Base-by-base conservation (phyloP, 2,113 vertebrate genomes). In the Phyllostomus hastatus region DNA sequence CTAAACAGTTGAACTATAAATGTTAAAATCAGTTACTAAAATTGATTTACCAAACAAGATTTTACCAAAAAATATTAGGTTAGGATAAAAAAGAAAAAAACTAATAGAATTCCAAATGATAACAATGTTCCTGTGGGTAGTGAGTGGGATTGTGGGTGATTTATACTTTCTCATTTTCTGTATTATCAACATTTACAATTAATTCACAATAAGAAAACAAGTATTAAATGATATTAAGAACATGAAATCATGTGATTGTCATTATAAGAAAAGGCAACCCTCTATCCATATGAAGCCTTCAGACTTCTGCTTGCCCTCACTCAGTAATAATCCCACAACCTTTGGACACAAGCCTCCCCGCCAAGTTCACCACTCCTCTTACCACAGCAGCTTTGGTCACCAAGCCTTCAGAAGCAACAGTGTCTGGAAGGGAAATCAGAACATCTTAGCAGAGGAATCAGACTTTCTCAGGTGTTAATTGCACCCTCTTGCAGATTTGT, bases 21-120 rank as follows among this genome's bases (percentile, higher is more conserved):
- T 88, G 61, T 82, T 86, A 94, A 95, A 92, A 92, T 81, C 12
- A 38, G 38, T 94, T 92, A 85, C 11, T 75, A 89, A 73, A 79
- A 94, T 59, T 85, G 9, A 90, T 61, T 95, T 88, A 81, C 31
- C 72, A 88, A 72, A 82, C 5, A 89, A 50, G 15, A 90, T 50
- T 86, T 90, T 67, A 76, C 76, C 50, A 92, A 94, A 96, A 64
- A 88, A 78, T 85, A 43, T 14, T 85, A 85, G 31, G 33, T 41
- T 90, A 52, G 11, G 16, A 46, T 43, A 48, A 28, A 64, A 52
- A 72, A 80, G 35, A 28, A 50, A 52, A 72, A 80, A 61, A 88
- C 8, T n/a, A 80, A 94, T 28, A 72, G 16, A 91, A 94, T 57
- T 89, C 28, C 22, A 89, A 88, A 93, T 93, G 31, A 48, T 92